Base-by-base conservation (phyloP, 92 coral and sea anemone species). In the Epizoanthus stellaris region DNA sequence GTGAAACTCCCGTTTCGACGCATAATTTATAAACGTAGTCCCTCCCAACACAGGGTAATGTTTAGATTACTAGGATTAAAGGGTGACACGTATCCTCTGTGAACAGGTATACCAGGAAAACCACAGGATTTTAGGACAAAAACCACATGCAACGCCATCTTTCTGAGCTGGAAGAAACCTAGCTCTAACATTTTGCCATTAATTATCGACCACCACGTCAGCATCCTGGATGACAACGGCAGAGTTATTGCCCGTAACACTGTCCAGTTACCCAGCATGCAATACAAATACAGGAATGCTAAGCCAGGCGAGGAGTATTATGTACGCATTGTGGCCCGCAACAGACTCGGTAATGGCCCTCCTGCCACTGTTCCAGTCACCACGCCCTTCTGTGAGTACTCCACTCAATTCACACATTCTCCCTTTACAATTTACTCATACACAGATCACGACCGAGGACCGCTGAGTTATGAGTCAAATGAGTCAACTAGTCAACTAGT, bases 381-480 rank as follows among this genome's bases (percentile, higher is more conserved):
- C 12, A 79, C 83, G 6, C 53, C 83, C 57, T 11, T 79, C n/a
- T 79, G 83, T 79, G 65, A 79, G 83, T 79, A 79, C n/a, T 14
- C 8, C 13, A 68, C 73, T 52, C 3, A 0, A 13, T 52, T 52
- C 10, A 11, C 56, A 52, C 56, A 9, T 52, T 9, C 2, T 52
- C 1, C 2, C 0, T 2, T 52, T 49, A 30, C 36, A 30, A 1
- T 30, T 30, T 30, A 30, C 36, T 30, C 36, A 30, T 30, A 1
- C 36, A 30, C 36, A 30, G 54, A 49, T 49, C 54, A 49, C 54
- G 11, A 49, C 54, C 12, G 2, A 49, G 13, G 15, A 52, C 56
- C 14, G 56, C 56, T 52, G 56, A 52, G 13, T 52, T 52, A 52
- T 13, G 56, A 52, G 10, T 52, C 14, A 2, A 52, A 12, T 52